Percentiles rank a stretch among this genome's conserved stretches.
Conservation (phyloP, 37 sponge, comb jelly and placozoan species). For the Oopsacas minuta region DNA sequence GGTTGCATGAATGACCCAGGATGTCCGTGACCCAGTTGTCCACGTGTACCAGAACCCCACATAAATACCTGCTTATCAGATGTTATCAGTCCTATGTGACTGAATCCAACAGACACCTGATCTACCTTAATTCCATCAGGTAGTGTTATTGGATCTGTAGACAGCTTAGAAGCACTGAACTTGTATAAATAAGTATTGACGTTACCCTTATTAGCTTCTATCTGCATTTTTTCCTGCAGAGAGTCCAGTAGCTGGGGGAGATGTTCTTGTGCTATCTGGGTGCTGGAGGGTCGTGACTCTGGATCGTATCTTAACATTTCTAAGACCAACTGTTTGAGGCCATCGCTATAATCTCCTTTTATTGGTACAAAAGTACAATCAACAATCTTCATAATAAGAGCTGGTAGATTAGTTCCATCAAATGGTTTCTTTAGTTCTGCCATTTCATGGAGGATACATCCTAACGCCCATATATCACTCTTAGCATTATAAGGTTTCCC, state of each 20-base stretch:
- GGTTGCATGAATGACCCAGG: constrained; percentile 22
- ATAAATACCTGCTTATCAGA: constrained; percentile 52
- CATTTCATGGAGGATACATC: constrained; percentile 63
- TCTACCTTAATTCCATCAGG: neutral
- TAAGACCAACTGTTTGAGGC: constrained; percentile 44
- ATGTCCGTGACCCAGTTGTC: constrained; percentile 84
- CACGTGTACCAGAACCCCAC: constrained; percentile 68
- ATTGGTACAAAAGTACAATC: constrained; percentile 53
- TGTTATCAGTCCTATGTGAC: constrained; percentile 57
- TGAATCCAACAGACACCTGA: constrained; percentile 66
- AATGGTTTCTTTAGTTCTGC: constrained; percentile 68
- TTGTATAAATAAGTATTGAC: neutral
- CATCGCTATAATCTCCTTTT: constrained; percentile 53
- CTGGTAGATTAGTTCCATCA: constrained; percentile 87
- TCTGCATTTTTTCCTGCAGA: constrained; percentile 15
- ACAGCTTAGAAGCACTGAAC: neutral
- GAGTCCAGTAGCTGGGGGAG: constrained; percentile 26
- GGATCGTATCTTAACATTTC: constrained; percentile 65
- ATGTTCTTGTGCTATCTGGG: constrained; percentile 24
- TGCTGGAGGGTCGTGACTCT: constrained; percentile 45
- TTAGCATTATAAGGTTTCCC: constrained; percentile 82
- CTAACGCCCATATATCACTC: constrained; percentile 68
- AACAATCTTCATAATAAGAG: constrained; percentile 85
- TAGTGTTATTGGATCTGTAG: neutral
- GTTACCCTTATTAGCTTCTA: neutral